These are phyloP conservation scores for Melanotaenia trifasciata DNA, from an alignment of 2,797 vertebrate genomes.

Conservation along the genomic window DNA sequence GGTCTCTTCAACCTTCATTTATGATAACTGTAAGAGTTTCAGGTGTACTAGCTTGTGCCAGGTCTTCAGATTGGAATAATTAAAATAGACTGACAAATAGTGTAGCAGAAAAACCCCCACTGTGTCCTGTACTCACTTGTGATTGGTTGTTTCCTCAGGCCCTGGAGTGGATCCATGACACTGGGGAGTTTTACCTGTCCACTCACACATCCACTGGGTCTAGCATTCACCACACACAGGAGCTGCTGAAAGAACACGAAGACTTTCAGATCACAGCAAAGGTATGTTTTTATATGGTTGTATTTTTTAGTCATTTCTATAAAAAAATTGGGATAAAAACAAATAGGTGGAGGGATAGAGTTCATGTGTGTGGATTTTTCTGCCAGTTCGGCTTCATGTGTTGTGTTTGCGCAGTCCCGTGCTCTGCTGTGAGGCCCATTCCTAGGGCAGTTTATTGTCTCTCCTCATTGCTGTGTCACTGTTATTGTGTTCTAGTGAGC, in stretches of 20 bases:
- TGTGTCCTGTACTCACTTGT: conserved; percentile 27
- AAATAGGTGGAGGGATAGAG: background rate
- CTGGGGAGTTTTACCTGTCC: conserved; percentile 97
- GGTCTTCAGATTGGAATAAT: conserved; percentile 1
- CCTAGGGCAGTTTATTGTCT: conserved; percentile 63
- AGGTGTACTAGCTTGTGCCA: background rate
- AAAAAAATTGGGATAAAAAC: background rate
- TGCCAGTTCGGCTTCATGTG: background rate
- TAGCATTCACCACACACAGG: conserved; percentile 97
- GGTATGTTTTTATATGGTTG: conserved; percentile 74
- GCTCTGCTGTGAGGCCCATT: conserved; percentile 69
- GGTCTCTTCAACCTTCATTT: background rate
- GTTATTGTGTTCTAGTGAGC: conserved; percentile 75
- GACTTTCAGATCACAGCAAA: conserved; percentile 99
- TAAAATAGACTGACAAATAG: background rate
- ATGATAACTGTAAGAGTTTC: background rate
- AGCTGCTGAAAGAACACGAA: conserved; percentile 96
- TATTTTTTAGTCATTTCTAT: conserved; percentile 6
- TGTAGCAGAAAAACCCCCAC: conserved; percentile 31
- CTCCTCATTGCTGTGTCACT: conserved; percentile 70
- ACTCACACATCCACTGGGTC: conserved; percentile 97
- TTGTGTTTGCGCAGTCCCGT: conserved; percentile 43
- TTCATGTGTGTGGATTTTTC: conserved; percentile 1
- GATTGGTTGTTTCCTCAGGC: conserved; percentile 83
- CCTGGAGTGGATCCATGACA: conserved; percentile 98